Evolutionary conservation across 2,797 vertebrate genomes (phyloP).

Genomic region (Amblyopsis hoosieri): DNA sequence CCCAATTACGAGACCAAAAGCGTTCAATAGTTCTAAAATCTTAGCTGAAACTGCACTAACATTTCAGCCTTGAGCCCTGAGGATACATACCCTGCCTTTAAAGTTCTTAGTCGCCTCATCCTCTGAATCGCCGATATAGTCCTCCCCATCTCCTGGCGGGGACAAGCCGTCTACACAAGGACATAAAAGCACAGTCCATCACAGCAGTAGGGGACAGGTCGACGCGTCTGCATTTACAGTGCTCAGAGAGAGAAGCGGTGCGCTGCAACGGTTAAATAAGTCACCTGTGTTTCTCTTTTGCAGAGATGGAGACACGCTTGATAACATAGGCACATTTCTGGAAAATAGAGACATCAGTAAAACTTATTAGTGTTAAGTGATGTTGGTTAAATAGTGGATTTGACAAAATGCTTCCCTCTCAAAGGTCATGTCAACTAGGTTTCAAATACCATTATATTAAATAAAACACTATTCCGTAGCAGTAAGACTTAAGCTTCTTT

Average conservation of each 20-base stretch:
- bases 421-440: too few relatives aligned
- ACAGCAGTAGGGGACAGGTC: background rate
- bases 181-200: background rate
- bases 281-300: conserved; percentile 63
- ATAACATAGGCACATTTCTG: conserved; percentile 59
- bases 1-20: too few relatives aligned
- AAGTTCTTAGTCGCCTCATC: conserved; percentile 78
- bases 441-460: too few relatives aligned
- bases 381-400: background rate
- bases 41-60: too few relatives aligned
- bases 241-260: too few relatives aligned
- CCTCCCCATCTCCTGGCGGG: conserved; percentile 43
- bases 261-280: background rate
- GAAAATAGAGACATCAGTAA: conserved; percentile 32
- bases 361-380: background rate
- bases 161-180: conserved; percentile 26
- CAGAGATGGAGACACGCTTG: conserved; percentile 22
- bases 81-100: conserved; percentile 68
- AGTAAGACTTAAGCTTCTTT: too few relatives aligned
- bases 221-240: too few relatives aligned
- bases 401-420: too few relatives aligned
- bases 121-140: conserved; percentile 79
- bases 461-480: too few relatives aligned
- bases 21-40: background rate
- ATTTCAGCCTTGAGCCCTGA: background rate